Evolutionary conservation across 1,140 invertebrate species (phyloP), one percentile per base, ranked within the genome.

Genomic region (Lucilia sericata): DNA sequence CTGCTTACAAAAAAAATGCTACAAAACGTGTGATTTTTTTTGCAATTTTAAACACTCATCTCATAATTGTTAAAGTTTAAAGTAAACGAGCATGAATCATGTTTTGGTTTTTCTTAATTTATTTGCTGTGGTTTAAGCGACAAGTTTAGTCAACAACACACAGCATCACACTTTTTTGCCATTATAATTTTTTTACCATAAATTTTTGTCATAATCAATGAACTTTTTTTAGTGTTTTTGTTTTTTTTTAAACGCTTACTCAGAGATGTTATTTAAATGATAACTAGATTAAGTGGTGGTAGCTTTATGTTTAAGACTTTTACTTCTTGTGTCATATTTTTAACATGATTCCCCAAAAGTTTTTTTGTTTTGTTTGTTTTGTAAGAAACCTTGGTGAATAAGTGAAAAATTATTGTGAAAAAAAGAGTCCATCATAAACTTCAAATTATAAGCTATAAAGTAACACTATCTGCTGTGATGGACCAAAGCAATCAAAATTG

Each of bases 391-490:
- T 42, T 42, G 42, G 10, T 42, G 42, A 42, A 42, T 60, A 60
- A 17, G 14, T n/a, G 55, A 4, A n/a, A n/a, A n/a, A 17, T 60
- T 12, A 60, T 60, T 60, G 13, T 2, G 74, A 36, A 36, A 34
- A 14, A 30, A 75, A 75, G 2, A 42, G 25, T 51, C n/a, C 49
- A 42, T 80, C 76, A 80, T 80, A 80, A 80, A 80, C 42, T 19
- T 13, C 19, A 80, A 80, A 80, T 51, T 49, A 80, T 80, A 49
- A 42, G 42, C 42, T 2, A 42, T 10, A 19, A 30, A 19, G 47
- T 49, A 49, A 80, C 42, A 51, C 75, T 78, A 75, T 75, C 75
- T 19, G 34, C 2, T 42, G 5, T 60, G 65, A 70, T 70, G 65
- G 65, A 70, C 65, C n/a, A 70, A 70, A 70, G 21, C 65, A 70